Evolutionary conservation across 2,888 invertebrate genomes (phyloP).

Genomic region (Drosophila fulvimacula): DNA sequence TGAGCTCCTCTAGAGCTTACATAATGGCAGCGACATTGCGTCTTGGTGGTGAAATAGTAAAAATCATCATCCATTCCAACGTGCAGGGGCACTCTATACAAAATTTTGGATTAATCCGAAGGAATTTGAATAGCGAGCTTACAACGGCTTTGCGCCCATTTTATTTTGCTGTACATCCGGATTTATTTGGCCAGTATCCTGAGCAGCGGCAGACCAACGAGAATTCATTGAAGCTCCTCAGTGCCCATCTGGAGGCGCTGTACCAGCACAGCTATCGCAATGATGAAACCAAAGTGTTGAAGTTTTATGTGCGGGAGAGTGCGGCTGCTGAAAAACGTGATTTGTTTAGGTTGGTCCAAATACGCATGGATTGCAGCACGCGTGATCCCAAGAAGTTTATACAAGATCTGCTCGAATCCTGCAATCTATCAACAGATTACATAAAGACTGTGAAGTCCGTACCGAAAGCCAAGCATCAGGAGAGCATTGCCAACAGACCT

Average conservation of each 20-base stretch:
- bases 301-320: conserved; percentile 91
- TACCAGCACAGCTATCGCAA: conserved; percentile 86
- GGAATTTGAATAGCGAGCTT: conserved; percentile 87
- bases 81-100: conserved; percentile 3
- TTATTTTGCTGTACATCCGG: conserved; percentile 98
- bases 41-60: conserved; percentile 11
- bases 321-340: conserved; percentile 75
- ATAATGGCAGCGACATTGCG: conserved; percentile 59
- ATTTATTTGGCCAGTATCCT: conserved; percentile 96
- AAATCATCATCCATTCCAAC: conserved; percentile 10
- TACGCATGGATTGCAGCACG: conserved; percentile 88
- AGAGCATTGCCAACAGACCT: conserved; percentile 54
- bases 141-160: conserved; percentile 96
- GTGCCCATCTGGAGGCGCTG: conserved; percentile 92
- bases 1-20: conserved; percentile 55
- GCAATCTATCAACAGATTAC: conserved; percentile 94
- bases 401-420: conserved; percentile 90
- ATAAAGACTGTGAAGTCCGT: conserved; percentile 88
- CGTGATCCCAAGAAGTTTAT: conserved; percentile 90
- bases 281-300: conserved; percentile 86
- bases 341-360: conserved; percentile 90
- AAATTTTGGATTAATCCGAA: conserved; percentile 20
- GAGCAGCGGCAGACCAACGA: conserved; percentile 95
- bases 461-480: conserved; percentile 24
- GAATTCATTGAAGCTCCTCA: conserved; percentile 94